phyloP scores from a whole-genome alignment of 2,113 vertebrate species.

The Myrmecobius fasciatus region DNA sequence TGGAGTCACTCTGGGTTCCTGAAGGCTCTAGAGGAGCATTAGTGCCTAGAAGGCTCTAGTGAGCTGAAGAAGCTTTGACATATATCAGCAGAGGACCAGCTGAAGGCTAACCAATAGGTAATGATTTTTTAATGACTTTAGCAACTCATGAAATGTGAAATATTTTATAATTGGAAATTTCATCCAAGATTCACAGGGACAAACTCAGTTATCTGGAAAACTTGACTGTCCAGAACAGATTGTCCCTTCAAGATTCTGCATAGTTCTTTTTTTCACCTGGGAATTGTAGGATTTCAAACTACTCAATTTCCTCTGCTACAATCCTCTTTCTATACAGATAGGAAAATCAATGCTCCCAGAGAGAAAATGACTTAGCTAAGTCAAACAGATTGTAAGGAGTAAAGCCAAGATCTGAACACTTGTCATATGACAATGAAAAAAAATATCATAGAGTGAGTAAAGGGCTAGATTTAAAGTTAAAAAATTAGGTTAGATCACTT shows the following conservation, averaged over 20 bases:
- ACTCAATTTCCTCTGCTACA: background rate
- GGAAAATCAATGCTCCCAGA: background rate
- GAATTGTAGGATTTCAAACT: background rate
- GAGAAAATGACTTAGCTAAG: background rate
- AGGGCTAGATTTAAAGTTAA: background rate
- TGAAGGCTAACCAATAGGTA: background rate
- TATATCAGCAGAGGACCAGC: background rate
- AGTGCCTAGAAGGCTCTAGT: background rate
- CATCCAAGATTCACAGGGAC: background rate
- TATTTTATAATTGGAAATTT: background rate
- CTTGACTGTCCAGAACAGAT: conserved; percentile 14
- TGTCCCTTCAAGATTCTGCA: background rate
- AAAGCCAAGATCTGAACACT: background rate
- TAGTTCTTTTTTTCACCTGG: background rate
- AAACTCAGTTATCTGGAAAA: background rate
- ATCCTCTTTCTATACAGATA: background rate
- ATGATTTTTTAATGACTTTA: background rate
- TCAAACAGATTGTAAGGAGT: background rate
- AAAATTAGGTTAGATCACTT: background rate
- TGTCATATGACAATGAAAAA: background rate
- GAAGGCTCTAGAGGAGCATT: background rate
- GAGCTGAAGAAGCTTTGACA: background rate
- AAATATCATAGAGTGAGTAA: background rate
- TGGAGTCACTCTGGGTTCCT: background rate
- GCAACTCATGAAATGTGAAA: background rate